phyloP scores from a whole-genome alignment of 2,888 invertebrate species.

The Trilocha varians region DNA sequence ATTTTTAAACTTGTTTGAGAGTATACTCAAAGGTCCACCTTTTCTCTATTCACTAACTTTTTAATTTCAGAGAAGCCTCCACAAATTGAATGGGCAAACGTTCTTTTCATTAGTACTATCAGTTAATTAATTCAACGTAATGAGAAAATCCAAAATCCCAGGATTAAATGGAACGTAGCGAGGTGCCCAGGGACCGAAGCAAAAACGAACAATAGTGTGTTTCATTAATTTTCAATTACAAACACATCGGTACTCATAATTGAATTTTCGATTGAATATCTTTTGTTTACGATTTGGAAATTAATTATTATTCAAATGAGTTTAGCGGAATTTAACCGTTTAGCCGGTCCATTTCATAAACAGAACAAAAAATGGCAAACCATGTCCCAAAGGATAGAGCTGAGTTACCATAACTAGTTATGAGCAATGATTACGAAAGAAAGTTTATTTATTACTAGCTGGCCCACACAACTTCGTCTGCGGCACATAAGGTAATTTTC shows the following conservation, averaged over 20 bases:
- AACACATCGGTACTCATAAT: not conserved
- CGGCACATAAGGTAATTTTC: too few species aligned
- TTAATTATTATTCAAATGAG: not conserved
- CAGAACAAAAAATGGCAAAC: too few species aligned
- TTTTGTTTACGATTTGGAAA: not conserved
- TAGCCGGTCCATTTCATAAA: too few species aligned
- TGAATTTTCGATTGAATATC: not conserved
- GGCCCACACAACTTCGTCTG: too few species aligned
- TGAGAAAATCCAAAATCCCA: slow-evolving; percentile 7
- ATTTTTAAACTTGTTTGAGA: too few species aligned
- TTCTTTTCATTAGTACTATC: slow-evolving; percentile 6
- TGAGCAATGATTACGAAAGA: too few species aligned
- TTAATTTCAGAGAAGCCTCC: not conserved
- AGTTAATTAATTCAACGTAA: slow-evolving; percentile 16
- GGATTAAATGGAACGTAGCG: not conserved
- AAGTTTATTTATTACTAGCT: too few species aligned
- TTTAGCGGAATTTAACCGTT: too few species aligned
- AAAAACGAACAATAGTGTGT: not conserved
- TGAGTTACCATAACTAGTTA: too few species aligned
- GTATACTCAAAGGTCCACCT: too few species aligned
- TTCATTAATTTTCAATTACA: not conserved
- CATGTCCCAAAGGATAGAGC: too few species aligned
- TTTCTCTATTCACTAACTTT: not conserved
- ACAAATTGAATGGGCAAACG: not conserved
- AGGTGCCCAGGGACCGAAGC: not conserved